Percentiles rank a stretch among this genome's conserved stretches.
These are phyloP conservation scores for Amorpha juglandis DNA, from an alignment of 2,888 invertebrate species.

Conservation along the genomic window DNA sequence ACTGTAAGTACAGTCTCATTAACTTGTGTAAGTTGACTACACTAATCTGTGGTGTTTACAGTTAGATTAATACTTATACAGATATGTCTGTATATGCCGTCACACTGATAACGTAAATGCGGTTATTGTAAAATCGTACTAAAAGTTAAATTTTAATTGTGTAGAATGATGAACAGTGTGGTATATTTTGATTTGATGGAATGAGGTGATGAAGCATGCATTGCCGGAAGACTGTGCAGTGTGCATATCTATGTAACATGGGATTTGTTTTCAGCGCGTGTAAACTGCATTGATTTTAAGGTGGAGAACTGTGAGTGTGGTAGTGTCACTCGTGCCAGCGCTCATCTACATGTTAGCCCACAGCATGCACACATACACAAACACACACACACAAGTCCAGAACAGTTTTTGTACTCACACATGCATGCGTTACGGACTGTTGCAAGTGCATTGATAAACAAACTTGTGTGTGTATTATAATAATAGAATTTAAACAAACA, in stretches of 20 bases:
- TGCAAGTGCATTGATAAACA: constrained; percentile 20
- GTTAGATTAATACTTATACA: constrained; percentile 24
- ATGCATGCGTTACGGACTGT: constrained; percentile 20
- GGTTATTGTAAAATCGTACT: constrained; percentile 21
- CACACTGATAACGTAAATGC: constrained; percentile 4
- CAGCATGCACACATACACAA: constrained; percentile 63
- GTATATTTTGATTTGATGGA: not conserved
- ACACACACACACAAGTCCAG: constrained; percentile 62
- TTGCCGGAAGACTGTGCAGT: constrained; percentile 34
- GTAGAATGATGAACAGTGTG: constrained; percentile 19
- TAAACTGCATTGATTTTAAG: constrained; percentile 86
- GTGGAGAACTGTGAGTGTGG: constrained; percentile 85
- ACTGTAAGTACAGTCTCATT: constrained; percentile 88
- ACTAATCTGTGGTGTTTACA: constrained; percentile 29
- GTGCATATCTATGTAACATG: constrained; percentile 73
- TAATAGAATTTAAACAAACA: not conserved
- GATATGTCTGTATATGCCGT: constrained; percentile 20
- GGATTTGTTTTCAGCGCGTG: constrained; percentile 85
- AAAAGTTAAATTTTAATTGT: not conserved
- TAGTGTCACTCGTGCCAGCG: constrained; percentile 77
- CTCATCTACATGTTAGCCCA: constrained; percentile 75
- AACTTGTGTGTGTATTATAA: constrained; percentile 22
- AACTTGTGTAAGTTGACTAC: constrained; percentile 27
- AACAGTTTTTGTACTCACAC: constrained; percentile 57
- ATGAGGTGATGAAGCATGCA: constrained; percentile 11